Conservation (phyloP, 30 jellyfish, hydroid and myxozoan genomes). For the Turritopsis dohrnii region DNA sequence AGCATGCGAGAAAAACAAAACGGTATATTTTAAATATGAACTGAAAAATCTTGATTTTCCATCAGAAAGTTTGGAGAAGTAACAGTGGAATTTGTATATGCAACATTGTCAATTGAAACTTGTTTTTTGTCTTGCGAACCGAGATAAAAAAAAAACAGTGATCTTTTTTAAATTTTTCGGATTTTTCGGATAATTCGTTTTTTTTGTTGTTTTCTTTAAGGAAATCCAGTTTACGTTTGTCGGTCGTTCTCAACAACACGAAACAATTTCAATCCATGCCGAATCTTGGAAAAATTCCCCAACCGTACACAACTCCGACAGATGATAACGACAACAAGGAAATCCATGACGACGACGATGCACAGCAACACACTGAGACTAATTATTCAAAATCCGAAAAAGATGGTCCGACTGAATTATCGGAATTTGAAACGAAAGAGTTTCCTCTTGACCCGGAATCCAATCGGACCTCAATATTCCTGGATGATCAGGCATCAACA, state of each 20-base stretch:
- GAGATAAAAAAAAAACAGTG: too few species aligned
- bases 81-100: too few species aligned
- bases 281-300: constrained; percentile 18
- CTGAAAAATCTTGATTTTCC: too few species aligned
- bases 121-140: too few species aligned
- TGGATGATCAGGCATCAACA: constrained; percentile 55
- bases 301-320: neutral
- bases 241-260: neutral
- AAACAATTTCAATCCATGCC: constrained; percentile 32
- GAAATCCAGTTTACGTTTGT: constrained; percentile 12
- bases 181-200: too few species aligned
- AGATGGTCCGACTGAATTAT: constrained; percentile 32
- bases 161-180: constrained; percentile 1
- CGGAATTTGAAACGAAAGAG: constrained; percentile 66
- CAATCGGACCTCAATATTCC: constrained; percentile 54
- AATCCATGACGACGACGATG: constrained; percentile 9
- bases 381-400: constrained; percentile 26
- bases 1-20: too few species aligned
- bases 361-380: constrained; percentile 37
- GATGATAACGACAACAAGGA: constrained; percentile 15
- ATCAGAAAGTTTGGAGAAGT: too few species aligned
- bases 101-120: too few species aligned
- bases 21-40: too few species aligned
- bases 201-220: neutral
- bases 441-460: constrained; percentile 82